Evolutionary conservation across 2,888 invertebrate genomes (phyloP), one percentile per base, ranked within the genome.

Genomic region (Drosophila flavopinicola): DNA sequence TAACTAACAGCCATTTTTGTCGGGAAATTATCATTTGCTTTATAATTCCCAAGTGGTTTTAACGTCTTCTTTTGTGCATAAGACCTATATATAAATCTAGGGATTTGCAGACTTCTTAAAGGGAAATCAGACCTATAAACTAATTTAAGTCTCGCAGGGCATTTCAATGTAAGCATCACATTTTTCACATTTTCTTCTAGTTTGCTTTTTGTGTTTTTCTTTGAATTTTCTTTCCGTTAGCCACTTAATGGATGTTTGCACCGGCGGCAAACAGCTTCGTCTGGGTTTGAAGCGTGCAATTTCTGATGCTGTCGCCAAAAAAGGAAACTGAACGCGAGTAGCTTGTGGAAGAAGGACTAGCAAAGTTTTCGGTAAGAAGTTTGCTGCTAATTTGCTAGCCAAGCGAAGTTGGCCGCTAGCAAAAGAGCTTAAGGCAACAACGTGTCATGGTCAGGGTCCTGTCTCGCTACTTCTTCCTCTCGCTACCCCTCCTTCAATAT

Each of bases 191-290:
- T 45, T 47, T 52, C n/a, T n/a, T n/a, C n/a, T n/a, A n/a, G n/a
- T n/a, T n/a, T n/a, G n/a, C n/a, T 11, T 6, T 2, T 5, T 10
- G 6, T 48, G 52, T 49, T 45, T 57, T 41, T 37, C 38, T 11
- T 9, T 38, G 11, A 11, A 48, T 29, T 51, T 51, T 42, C 35
- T 30, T 48, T 39, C 32, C 25, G 11, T 42, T 17, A 27, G 41
- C 45, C 61, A 66, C 76, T 79, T 79, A 75, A 79, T 76, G 80
- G 63, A 76, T 60, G 63, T 66, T 60, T 60, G 51, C 66, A 57
- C 71, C 63, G 66, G 39, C 56, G 57, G 58, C 58, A 41, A 71
- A 64, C 41, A 38, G 29, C 64, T 41, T 29, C 24, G 59, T 57
- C 53, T 51, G 32, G 29, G 51, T 29, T 30, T 44, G n/a, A 29